phyloP scores from a whole-genome alignment of 2,797 vertebrate genomes.

The Eupleurogrammus muticus region DNA sequence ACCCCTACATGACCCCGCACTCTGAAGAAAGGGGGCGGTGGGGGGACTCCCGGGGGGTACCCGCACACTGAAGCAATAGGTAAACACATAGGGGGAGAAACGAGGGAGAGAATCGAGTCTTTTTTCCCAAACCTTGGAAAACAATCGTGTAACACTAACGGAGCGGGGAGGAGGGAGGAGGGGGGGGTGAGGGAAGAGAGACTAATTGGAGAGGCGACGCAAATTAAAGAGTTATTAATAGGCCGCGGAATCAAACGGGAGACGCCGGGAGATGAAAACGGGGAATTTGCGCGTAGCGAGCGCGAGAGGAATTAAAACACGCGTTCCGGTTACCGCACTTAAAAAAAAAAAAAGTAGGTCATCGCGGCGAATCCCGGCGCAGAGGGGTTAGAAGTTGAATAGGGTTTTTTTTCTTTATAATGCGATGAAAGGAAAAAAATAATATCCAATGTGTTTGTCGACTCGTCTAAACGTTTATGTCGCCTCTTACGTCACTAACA shows the following conservation, averaged over 20 bases:
- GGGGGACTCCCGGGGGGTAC: conserved; percentile 78
- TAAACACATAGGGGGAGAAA: too few relatives aligned
- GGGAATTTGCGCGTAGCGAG: neutral
- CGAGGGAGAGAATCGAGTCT: conserved; percentile 22
- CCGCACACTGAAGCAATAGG: conserved; percentile 67
- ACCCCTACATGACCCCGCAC: conserved; percentile 87
- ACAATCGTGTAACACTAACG: too few relatives aligned
- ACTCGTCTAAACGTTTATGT: neutral
- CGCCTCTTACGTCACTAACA: neutral
- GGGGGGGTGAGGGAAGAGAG: too few relatives aligned
- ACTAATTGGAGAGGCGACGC: neutral
- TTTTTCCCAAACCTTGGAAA: conserved; percentile 8
- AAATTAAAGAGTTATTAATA: neutral
- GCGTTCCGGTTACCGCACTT: neutral
- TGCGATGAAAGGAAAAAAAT: too few relatives aligned
- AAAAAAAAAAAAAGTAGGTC: too few relatives aligned
- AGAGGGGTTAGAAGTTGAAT: too few relatives aligned
- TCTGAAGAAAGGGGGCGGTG: conserved; percentile 77
- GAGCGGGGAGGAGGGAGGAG: too few relatives aligned
- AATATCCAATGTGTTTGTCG: too few relatives aligned
- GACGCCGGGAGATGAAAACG: neutral
- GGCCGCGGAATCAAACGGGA: neutral
- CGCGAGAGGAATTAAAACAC: neutral
- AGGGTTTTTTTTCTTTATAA: too few relatives aligned
- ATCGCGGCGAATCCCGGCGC: neutral